Evolutionary conservation across 2,113 vertebrate species (phyloP), one percentile per base, ranked within the genome.

Genomic region (Emydocephalus ijimae): DNA sequence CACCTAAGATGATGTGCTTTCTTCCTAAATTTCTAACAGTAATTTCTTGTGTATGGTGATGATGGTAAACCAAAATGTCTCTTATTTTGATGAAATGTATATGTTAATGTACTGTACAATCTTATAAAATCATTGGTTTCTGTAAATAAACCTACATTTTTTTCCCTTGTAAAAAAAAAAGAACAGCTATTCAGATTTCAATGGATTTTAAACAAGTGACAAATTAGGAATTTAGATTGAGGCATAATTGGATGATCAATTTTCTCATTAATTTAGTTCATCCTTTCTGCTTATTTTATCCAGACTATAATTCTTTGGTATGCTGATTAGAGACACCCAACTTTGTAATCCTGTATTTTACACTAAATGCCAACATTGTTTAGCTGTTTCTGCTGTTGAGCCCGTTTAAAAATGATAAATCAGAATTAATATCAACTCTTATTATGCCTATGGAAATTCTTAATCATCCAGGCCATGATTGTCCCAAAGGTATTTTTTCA

Each of bases 111-210:
- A 50, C 56, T 20, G 26, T 89, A 87, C 24, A 0, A 0, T 93
- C 85, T 93, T 92, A 90, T 59, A 85, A 86, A 95, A 92, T 81
- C 59, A 87, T 90, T 93, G 91, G 59, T 90, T 96, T 61, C 90
- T 88, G 5, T 57, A 56, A 56, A 56, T 59, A 92, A 93, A 95
- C 50, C 88, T 94, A 86, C 81, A 94, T 50, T 93, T 92, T 43
- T 91, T 56, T 85, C 34, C 94, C 69, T 89, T 88, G 74, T 93
- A 69, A 61, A 50, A 50, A 50, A 50, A 9, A 50, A 48, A 48
- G 45, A 48, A 50, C 48, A 50, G 48, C 48, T 50, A 50, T 50
- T 50, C 8, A 15, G 29, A 12, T 69, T 69, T 12, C n/a, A 74
- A 18, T 74, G 64, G n/a, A 34, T 74, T 74, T 74, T 14, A 74